Base-by-base conservation (phyloP, 2,113 vertebrate species). In the Brachyhypopomus occidentalis region DNA sequence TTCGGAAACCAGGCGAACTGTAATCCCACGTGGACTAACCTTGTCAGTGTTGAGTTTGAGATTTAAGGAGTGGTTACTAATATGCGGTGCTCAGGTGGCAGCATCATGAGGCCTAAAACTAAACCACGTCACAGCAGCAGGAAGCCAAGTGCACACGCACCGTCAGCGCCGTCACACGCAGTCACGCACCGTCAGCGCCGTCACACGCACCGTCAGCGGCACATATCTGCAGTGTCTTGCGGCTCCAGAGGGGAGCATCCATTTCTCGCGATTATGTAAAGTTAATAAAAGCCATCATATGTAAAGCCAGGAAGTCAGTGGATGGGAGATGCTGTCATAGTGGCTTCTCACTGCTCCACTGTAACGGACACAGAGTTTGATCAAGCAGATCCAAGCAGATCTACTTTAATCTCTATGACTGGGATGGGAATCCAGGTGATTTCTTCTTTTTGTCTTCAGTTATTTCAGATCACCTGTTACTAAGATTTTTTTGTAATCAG, bases 11-110 rank as follows among this genome's bases (percentile, higher is more conserved):
- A 77, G 22, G 41, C n/a, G 22, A 63, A 80, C 14, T 45, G 55
- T 55, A 41, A 25, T 73, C 67, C 27, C 48, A 78, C 64, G 20
- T 52, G 41, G 71, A 79, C 75, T 58, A 64, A 55, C 17, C 66
- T 56, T 41, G 72, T 81, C 78, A 77, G 78, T 72, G 66, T 79
- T 17, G n/a, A 69, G 36, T 71, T 56, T 55, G 12, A 80, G 30
- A 52, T 25, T 75, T 30, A 25, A 80, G 59, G 63, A 74, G 60
- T 74, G 48, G 52, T 58, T 75, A 11, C 63, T 75, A 36, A 58
- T 82, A 85, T 82, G 84, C 82, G 84, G 80, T 76, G 76, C 72
- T 59, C 30, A 36, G 52, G 3, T 55, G 67, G 67, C 78, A 77
- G 74, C 23, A 23, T 16, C 20, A 8, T 75, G 16, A 55, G 63